Percentiles rank a stretch among this genome's conserved stretches.
These are phyloP conservation scores for Corythoichthys haematopterus DNA, from an alignment of 2,113 vertebrate genomes.

Conservation along the genomic window DNA sequence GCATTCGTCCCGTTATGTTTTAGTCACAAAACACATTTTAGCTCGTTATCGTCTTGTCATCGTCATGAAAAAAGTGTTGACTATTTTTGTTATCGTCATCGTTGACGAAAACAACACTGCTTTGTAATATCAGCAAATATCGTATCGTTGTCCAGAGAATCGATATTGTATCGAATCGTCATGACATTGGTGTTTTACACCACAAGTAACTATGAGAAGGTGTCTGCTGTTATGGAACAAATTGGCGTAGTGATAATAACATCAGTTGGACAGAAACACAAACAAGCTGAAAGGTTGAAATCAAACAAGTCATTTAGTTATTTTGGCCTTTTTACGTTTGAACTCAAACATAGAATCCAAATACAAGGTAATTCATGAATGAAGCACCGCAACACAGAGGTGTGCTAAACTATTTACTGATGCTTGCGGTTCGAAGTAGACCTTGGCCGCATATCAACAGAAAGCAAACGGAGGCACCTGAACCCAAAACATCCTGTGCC, in stretches of 20 bases:
- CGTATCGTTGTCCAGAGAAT: no score
- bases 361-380: background rate
- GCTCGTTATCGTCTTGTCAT: no score
- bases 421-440: no score
- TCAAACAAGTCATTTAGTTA: background rate
- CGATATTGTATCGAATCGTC: no score
- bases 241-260: background rate
- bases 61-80: no score
- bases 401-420: slow-evolving; percentile 1
- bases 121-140: no score
- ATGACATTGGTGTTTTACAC: no score
- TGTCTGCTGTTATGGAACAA: background rate
- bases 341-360: background rate
- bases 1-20: no score
- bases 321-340: background rate
- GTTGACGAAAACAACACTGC: no score
- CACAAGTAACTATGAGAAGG: background rate
- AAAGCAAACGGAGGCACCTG: slow-evolving; percentile 3
- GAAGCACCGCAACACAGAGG: background rate
- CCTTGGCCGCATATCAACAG: background rate
- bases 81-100: no score
- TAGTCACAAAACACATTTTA: no score
- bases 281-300: background rate
- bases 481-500: slow-evolving; percentile 4
- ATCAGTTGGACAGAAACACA: background rate